Evolutionary conservation across 2,888 invertebrate species (phyloP).

Genomic region (Parochlus steinenii): DNA sequence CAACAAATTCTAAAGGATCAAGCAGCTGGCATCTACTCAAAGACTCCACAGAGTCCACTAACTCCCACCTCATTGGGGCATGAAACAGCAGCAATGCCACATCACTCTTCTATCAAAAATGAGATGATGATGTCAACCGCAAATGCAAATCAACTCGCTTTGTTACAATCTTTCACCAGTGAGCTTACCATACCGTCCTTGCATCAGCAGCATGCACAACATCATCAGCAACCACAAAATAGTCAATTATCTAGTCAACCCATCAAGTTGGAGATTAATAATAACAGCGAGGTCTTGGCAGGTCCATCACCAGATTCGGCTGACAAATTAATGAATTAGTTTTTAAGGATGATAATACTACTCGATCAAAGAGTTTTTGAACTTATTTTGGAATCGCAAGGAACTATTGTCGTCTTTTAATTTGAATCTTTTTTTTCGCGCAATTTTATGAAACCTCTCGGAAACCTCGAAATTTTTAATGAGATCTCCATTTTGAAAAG

Average conservation of each 20-base stretch:
- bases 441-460: too few species aligned
- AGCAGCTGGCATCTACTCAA: constrained; percentile 3
- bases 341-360: background rate
- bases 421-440: too few species aligned
- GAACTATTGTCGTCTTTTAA: too few species aligned
- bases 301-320: too few species aligned
- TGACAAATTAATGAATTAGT: constrained; percentile 7
- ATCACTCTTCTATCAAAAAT: too few species aligned
- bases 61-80: background rate
- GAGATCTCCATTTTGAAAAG: too few species aligned
- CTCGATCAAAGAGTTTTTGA: constrained; percentile 5
- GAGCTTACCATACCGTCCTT: constrained; percentile 13
- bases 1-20: constrained; percentile 12
- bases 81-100: too few species aligned
- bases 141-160: constrained; percentile 8
- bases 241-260: constrained; percentile 4
- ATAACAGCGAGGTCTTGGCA: constrained; percentile 11
- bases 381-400: constrained; percentile 4
- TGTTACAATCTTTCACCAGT: constrained; percentile 10
- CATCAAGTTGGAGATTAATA: constrained; percentile 11
- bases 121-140: constrained; percentile 1
- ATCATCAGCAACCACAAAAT: constrained; percentile 13
- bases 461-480: too few species aligned
- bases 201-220: constrained; percentile 11
- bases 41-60: constrained; percentile 1